Base-by-base conservation (phyloP, 1,140 invertebrate species). In the Protaetia brevitarsis region DNA sequence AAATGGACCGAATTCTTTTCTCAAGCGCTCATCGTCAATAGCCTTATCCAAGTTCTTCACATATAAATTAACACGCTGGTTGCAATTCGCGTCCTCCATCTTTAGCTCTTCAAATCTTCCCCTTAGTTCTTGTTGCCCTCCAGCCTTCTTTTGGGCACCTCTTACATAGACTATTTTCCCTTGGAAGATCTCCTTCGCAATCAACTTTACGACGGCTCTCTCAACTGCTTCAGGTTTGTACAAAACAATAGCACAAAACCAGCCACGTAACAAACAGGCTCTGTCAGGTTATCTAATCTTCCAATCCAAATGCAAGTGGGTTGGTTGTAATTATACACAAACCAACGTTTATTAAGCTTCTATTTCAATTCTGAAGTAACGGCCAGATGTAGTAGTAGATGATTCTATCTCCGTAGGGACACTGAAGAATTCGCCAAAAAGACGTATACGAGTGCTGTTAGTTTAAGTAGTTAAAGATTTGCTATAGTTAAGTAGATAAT, bases 171-270 rank as follows among this genome's bases (percentile, higher is more conserved):
- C 82, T 10, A 86, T 85, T 73, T 93, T 94, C 10, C 90, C 89
- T 72, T 94, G 91, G 30, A 88, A 81, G 63, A 94, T 80, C 76
- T 97, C 95, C 77, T 93, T 95, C 37, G 91, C 93, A 81, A 98
- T 97, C 13, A 98, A 80, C 31, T 94, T 94, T 57, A 90, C 85
- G 6, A 95, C 94, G 69, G 96, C 96, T 74, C 88, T 87, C 79
- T 99, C 96, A 61, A 98, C 98, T 68, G 90, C 88, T 79, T 98
- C 96, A 51, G 97, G 92, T 77, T 96, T 93, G 81, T 99, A 96
- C 83, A 95, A 99, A 34, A 96, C 96, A 61, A 99, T 97, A 84
- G 99, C 99, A 11, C 98, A 98, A 85, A 99, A 99, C 13, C 98
- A n/a, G n/a, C n/a, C n/a, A n/a, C n/a, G n/a, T n/a, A n/a, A n/a